Base-by-base conservation (phyloP, 2,888 invertebrate species). In the Cataglyphis cursor region DNA sequence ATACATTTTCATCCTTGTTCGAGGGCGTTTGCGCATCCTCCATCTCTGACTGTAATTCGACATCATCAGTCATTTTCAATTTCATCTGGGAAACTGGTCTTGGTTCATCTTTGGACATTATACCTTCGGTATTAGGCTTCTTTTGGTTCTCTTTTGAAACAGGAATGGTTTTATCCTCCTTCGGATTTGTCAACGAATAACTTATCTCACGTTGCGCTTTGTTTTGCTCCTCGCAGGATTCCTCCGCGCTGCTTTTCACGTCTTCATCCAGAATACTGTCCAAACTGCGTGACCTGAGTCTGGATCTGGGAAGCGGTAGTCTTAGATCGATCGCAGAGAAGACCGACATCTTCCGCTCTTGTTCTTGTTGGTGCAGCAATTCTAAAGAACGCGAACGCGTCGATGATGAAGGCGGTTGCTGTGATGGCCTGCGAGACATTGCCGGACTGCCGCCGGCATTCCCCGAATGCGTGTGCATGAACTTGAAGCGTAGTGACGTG, bases 231-330 rank as follows among this genome's bases (percentile, higher is more conserved):
- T 48, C 76, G 41, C 62, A 59, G 15, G 21, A 28, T 0, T 61
- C 61, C 3, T 38, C 15, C 31, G 62, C 48, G 15, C 62, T 59
- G 1, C 28, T 70, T 35, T 41, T 87, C n/a, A 28, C 12, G 0
- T 95, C 95, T 59, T 95, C 93, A 65, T 96, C 96, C 68, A 97
- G 93, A 28, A 97, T 95, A 83, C 96, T 96, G 91, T 97, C 97
- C 85, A 97, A 95, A 92, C 97, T 97, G 70, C 96, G 96, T 62
- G 97, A 97, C 90, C 96, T 95, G 83, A 96, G 95, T 70, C 95
- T 94, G 9, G 94, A 92, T 73, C 95, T 94, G 10, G 94, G 92
- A 35, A 94, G 91, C 4, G 93, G 91, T 84, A 93, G 92, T 1
- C 92, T 88, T 35, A 89, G 81, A 0, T 82, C 72, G 18, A 80